Percentiles rank a stretch among this genome's conserved stretches.
phyloP scores from a whole-genome alignment of 2,888 invertebrate species.

The Acleris sparsana region DNA sequence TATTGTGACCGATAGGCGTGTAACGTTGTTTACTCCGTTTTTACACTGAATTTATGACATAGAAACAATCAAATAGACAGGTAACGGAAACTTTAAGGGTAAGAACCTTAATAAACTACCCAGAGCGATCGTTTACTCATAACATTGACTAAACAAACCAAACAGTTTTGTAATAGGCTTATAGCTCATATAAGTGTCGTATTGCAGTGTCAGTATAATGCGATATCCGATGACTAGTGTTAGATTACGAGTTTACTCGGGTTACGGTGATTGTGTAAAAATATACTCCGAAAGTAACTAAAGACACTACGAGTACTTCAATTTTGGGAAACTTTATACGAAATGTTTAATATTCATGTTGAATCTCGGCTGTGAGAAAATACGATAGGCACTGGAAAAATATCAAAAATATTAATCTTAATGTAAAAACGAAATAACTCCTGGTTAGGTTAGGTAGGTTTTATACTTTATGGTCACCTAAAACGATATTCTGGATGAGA shows the following conservation, averaged over 20 bases:
- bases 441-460: neutral
- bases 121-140: too few species aligned
- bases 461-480: neutral
- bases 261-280: conserved; percentile 28
- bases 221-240: conserved; percentile 27
- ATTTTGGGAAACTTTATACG: too few species aligned
- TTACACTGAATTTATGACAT: too few species aligned
- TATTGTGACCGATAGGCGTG: too few species aligned
- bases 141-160: conserved; percentile 8
- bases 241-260: conserved; percentile 24
- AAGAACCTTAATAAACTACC: too few species aligned
- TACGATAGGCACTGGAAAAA: neutral
- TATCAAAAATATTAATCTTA: neutral
- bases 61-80: too few species aligned
- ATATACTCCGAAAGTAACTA: conserved; percentile 1
- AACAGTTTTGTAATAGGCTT: conserved; percentile 20
- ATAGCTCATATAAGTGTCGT: conserved; percentile 27
- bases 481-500: neutral
- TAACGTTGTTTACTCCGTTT: too few species aligned
- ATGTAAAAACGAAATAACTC: neutral
- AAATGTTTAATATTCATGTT: neutral
- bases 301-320: too few species aligned
- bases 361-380: neutral
- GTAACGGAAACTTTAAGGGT: too few species aligned
- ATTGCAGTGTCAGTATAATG: conserved; percentile 30